Conservation (phyloP, 1,140 invertebrate genomes). For the Eriosoma lanigerum region DNA sequence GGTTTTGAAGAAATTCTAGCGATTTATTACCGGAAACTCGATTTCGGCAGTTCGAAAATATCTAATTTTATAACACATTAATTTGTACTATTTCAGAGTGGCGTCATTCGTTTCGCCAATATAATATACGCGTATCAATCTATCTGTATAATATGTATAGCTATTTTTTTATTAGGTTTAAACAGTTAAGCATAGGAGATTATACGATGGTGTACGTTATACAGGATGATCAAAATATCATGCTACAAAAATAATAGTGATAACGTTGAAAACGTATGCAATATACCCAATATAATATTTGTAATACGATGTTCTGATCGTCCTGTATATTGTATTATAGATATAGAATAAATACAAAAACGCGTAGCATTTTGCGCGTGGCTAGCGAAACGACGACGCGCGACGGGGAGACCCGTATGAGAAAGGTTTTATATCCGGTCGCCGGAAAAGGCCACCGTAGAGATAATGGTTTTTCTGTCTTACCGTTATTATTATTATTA, state of each 20-base stretch:
- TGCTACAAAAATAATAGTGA: too few relatives aligned
- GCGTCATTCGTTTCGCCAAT: not conserved
- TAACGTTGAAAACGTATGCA: too few relatives aligned
- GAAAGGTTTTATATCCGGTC: slow-evolving; percentile 37
- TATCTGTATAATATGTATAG: too few relatives aligned
- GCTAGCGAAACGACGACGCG: not conserved
- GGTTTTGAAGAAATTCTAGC: not conserved
- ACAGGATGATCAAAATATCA: too few relatives aligned
- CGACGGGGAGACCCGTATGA: not conserved
- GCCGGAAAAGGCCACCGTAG: slow-evolving; percentile 48
- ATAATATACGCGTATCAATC: too few relatives aligned
- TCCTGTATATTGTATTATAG: too few relatives aligned
- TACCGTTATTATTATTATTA: slow-evolving; percentile 38
- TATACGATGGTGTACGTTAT: slow-evolving; percentile 2
- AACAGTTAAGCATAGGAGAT: not conserved
- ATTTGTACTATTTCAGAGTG: not conserved
- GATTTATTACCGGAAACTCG: not conserved
- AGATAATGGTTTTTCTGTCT: slow-evolving; percentile 51
- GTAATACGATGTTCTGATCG: too few relatives aligned
- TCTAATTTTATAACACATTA: not conserved
- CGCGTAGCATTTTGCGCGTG: not conserved
- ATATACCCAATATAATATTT: too few relatives aligned
- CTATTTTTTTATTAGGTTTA: slow-evolving; percentile 1
- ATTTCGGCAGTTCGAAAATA: not conserved
- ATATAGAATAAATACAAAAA: too few relatives aligned